Conservation (phyloP, 2,888 invertebrate genomes). For the Eupsilia transversa region DNA sequence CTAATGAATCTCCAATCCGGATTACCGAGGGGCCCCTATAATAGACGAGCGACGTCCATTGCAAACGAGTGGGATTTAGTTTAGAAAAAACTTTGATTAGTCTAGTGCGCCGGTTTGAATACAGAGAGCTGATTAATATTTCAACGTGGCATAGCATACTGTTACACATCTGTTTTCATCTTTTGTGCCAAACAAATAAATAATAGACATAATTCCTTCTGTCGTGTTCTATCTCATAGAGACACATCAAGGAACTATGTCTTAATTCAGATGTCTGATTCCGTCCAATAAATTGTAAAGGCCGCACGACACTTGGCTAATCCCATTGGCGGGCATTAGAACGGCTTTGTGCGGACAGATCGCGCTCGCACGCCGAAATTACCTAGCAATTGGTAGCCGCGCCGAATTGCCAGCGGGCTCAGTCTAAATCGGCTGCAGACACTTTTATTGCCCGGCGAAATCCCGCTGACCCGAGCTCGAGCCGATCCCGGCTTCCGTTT, state of each 20-base stretch:
- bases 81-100: conserved; percentile 88
- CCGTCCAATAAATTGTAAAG: conserved; percentile 88
- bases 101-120: conserved; percentile 69
- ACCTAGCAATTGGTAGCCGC: conserved; percentile 90
- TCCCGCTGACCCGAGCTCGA: conserved; percentile 88
- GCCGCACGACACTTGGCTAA: conserved; percentile 87
- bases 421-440: conserved; percentile 91
- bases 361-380: conserved; percentile 88
- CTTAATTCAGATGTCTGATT: conserved; percentile 82
- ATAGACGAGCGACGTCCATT: conserved; percentile 82
- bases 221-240: conserved; percentile 36
- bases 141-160: conserved; percentile 20
- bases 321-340: conserved; percentile 89
- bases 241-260: conserved; percentile 66
- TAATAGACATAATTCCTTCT: conserved; percentile 38
- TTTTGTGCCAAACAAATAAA: conserved; percentile 41
- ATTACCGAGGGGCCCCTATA: conserved; percentile 86
- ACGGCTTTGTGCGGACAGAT: conserved; percentile 89
- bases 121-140: conserved; percentile 55
- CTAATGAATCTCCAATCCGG: conserved; percentile 91
- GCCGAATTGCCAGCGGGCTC: conserved; percentile 88
- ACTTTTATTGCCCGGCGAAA: conserved; percentile 90
- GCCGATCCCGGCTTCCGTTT: conserved; percentile 85
- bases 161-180: conserved; percentile 33
- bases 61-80: conserved; percentile 84